Conservation (phyloP, 2,113 vertebrate genomes). For the Xiphias gladius region DNA sequence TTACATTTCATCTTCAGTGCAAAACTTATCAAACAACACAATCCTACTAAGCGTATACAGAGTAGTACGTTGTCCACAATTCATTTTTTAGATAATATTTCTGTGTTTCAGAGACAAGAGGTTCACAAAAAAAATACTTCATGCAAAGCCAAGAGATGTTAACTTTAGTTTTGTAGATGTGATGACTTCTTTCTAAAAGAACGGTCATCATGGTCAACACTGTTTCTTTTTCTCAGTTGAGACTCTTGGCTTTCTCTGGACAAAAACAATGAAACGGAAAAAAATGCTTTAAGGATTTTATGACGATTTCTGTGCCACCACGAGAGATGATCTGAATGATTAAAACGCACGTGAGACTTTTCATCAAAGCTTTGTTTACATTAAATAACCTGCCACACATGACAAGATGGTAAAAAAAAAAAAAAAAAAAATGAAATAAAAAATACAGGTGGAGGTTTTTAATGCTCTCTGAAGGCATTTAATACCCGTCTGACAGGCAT, state of each 20-base stretch:
- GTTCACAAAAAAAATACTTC: not conserved
- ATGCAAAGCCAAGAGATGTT: not conserved
- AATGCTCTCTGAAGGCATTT: conserved; percentile 35
- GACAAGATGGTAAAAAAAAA: not conserved
- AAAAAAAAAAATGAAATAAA: no score
- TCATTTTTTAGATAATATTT: not conserved
- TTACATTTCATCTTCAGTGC: no score
- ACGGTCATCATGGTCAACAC: not conserved
- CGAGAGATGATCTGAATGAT: conserved; percentile 44
- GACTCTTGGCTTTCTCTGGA: conserved; percentile 7
- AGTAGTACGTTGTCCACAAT: no score
- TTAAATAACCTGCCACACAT: conserved; percentile 2
- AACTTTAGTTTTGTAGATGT: not conserved
- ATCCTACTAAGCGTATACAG: no score
- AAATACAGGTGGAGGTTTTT: not conserved
- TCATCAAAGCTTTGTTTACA: conserved; percentile 43
- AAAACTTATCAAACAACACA: no score
- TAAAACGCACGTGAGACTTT: conserved; percentile 11
- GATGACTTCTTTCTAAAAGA: not conserved
- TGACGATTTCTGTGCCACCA: no score
- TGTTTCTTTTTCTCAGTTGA: not conserved
- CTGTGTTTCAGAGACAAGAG: not conserved
- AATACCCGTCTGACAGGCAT: conserved; percentile 20
- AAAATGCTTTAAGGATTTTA: conserved; percentile 8
- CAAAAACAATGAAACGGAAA: conserved; percentile 17